These are phyloP conservation scores for Ceriagrion tenellum DNA, from an alignment of 2,888 invertebrate genomes.

Conservation along the genomic window DNA sequence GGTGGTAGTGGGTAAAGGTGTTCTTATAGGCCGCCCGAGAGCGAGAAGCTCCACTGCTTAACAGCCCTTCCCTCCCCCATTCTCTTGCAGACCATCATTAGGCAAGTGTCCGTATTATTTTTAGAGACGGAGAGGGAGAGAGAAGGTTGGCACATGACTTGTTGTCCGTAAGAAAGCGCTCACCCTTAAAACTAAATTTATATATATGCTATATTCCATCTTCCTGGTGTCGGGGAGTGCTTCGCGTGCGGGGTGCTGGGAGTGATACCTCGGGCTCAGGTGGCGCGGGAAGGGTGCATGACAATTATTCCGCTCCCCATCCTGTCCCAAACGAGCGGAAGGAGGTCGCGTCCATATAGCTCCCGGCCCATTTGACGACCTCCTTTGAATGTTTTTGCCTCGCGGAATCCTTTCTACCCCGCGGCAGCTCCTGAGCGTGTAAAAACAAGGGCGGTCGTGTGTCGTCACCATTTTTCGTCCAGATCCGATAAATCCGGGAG, in stretches of 20 bases:
- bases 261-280: not conserved
- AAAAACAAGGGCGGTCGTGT: not conserved
- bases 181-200: constrained; percentile 37
- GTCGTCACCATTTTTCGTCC: not conserved
- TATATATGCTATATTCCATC: constrained; percentile 24
- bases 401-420: not conserved
- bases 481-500: not conserved
- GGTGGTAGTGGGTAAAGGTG: not conserved
- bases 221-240: not conserved
- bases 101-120: constrained; percentile 19
- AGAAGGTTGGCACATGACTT: constrained; percentile 17
- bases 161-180: constrained; percentile 36
- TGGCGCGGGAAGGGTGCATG: not conserved
- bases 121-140: not conserved
- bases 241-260: not conserved
- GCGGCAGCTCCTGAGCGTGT: not conserved
- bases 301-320: not conserved
- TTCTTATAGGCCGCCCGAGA: not conserved
- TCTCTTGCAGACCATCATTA: not conserved
- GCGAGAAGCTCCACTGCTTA: not conserved
- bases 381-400: not conserved
- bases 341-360: not conserved
- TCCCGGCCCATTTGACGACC: not conserved
- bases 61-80: not conserved
- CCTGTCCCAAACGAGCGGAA: not conserved